phyloP scores from a whole-genome alignment of 2,888 invertebrate genomes.

The Amphiduros pacificus region DNA sequence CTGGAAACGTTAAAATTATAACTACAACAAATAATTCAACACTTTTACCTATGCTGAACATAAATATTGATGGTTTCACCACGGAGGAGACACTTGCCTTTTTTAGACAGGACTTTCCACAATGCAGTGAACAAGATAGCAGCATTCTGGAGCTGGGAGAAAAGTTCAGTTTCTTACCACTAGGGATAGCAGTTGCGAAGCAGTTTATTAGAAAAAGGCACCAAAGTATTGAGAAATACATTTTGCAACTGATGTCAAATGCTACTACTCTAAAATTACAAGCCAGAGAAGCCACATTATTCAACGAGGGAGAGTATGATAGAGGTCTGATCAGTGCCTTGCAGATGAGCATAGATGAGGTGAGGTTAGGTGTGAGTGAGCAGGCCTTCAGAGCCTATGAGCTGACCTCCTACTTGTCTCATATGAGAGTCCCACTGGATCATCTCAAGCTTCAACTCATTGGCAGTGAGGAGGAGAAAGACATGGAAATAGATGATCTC shows the following conservation, averaged over 20 bases:
- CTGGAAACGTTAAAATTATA: neutral
- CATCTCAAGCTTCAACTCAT: neutral
- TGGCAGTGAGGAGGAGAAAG: neutral
- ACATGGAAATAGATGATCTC: neutral
- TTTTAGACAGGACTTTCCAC: neutral
- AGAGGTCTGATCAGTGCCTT: neutral
- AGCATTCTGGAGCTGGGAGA: neutral
- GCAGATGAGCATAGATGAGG: neutral
- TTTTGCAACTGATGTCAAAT: neutral
- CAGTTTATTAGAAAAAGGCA: neutral
- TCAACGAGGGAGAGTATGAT: neutral
- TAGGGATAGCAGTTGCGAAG: neutral
- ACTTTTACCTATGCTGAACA: neutral
- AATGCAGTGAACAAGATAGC: neutral
- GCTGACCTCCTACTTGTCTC: neutral
- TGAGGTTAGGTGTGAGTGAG: neutral
- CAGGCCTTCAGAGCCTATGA: neutral
- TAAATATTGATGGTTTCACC: neutral
- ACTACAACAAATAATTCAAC: neutral
- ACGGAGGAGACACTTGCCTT: neutral
- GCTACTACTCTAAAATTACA: neutral
- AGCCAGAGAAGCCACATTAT: neutral
- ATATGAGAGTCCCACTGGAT: neutral
- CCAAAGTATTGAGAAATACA: neutral
- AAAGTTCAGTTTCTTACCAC: neutral